These are phyloP conservation scores for Papilio xuthus DNA, from an alignment of 1,140 invertebrate genomes.

Conservation along the genomic window DNA sequence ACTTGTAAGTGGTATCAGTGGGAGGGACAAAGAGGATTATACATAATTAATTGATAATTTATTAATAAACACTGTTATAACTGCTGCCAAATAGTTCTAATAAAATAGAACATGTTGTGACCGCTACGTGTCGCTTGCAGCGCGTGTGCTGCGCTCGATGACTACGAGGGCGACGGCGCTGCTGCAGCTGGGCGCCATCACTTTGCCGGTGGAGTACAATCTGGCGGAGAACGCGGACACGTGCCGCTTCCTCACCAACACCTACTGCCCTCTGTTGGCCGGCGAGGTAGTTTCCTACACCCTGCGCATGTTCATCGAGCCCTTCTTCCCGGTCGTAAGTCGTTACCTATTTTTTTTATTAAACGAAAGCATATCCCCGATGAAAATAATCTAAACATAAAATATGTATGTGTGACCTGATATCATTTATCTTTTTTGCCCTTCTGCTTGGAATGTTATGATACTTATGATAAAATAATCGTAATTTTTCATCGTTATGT, in stretches of 20 bases:
- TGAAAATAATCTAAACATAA: too few species aligned
- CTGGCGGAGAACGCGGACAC: constrained; percentile 48
- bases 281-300: constrained; percentile 58
- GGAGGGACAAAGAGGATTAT: too few species aligned
- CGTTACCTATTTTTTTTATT: neutral
- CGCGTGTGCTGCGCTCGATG: constrained; percentile 48
- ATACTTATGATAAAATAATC: too few species aligned
- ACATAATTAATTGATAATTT: too few species aligned
- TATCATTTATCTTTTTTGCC: too few species aligned
- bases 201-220: constrained; percentile 43
- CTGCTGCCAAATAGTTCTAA: too few species aligned
- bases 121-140: constrained; percentile 44
- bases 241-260: constrained; percentile 63
- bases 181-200: constrained; percentile 29
- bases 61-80: too few species aligned
- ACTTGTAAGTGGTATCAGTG: too few species aligned
- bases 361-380: neutral
- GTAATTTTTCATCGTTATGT: constrained; percentile 31
- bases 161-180: constrained; percentile 50
- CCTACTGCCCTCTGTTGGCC: constrained; percentile 57
- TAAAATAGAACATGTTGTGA: neutral
- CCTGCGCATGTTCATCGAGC: constrained; percentile 54
- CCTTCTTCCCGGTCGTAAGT: constrained; percentile 57
- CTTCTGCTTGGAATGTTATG: too few species aligned
- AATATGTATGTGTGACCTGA: too few species aligned